These are phyloP conservation scores for Apostichopus californicus DNA, from an alignment of 35 echinoderm and acorn worm species.

Conservation along the genomic window DNA sequence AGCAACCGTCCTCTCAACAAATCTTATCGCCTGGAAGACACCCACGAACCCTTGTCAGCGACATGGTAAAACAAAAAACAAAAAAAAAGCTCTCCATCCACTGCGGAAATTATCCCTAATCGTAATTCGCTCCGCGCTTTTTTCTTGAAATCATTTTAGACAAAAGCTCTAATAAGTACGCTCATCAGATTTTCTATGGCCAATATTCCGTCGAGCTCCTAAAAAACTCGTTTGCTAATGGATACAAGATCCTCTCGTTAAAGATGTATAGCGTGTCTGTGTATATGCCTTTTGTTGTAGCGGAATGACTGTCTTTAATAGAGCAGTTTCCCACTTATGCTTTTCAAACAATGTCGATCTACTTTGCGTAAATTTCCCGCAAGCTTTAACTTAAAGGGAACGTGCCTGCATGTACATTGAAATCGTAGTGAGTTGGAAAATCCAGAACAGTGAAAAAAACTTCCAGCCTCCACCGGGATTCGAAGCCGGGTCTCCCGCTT, in stretches of 20 bases:
- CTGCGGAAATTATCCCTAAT: constrained; percentile 27
- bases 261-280: neutral
- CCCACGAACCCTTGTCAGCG: constrained; percentile 4
- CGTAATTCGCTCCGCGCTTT: constrained; percentile 28
- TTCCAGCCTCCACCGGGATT: too few species aligned
- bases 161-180: constrained; percentile 27
- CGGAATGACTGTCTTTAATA: constrained; percentile 41
- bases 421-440: too few species aligned
- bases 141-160: constrained; percentile 41
- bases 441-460: too few species aligned
- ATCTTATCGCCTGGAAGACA: neutral
- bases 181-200: constrained; percentile 9
- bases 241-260: constrained; percentile 20
- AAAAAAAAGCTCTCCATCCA: neutral
- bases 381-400: constrained; percentile 33
- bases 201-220: neutral
- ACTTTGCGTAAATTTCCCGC: constrained; percentile 26
- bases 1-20: constrained; percentile 10
- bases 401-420: neutral
- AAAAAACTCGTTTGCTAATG: constrained; percentile 40
- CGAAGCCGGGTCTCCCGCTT: too few species aligned
- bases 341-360: constrained; percentile 48
- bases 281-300: constrained; percentile 18
- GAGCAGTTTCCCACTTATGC: constrained; percentile 44
- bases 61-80: neutral